Evolutionary conservation across 1,140 invertebrate genomes (phyloP).

Genomic region (Diplogasteroides magnus): DNA sequence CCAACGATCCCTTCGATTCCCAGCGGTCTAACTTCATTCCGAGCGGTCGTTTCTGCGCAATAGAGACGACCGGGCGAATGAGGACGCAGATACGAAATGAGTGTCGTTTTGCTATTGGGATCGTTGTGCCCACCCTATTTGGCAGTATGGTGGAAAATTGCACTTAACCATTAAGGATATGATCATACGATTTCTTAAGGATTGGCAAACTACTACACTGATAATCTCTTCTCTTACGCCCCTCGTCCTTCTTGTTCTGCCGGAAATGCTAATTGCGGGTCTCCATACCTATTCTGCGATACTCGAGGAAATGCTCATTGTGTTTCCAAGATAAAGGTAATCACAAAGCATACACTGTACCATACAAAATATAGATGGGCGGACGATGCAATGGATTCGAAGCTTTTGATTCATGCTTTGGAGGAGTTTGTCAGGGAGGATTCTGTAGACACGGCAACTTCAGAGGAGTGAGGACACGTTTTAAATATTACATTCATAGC

Average conservation of each 20-base stretch:
- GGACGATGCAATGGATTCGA: conserved; percentile 50
- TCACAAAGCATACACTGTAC: not conserved
- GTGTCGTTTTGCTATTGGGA: too few relatives aligned
- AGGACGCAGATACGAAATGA: too few relatives aligned
- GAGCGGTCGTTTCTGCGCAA: too few relatives aligned
- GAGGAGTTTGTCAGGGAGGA: conserved; percentile 45
- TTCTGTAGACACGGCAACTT: conserved; percentile 47
- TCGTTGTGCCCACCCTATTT: too few relatives aligned
- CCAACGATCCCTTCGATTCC: too few relatives aligned
- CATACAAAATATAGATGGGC: too few relatives aligned
- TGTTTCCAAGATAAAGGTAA: conserved; percentile 50
- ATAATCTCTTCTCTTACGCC: conserved; percentile 51
- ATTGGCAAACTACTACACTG: conserved; percentile 52
- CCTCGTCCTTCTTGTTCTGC: conserved; percentile 43
- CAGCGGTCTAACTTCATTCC: too few relatives aligned
- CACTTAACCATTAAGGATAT: too few relatives aligned
- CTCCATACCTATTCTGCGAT: conserved; percentile 53
- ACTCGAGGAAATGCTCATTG: conserved; percentile 45
- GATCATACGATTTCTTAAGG: too few relatives aligned
- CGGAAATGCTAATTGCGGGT: conserved; percentile 48
- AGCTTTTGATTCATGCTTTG: conserved; percentile 45
- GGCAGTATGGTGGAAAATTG: too few relatives aligned
- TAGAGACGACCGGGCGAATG: too few relatives aligned
- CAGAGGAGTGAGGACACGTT: conserved; percentile 29
- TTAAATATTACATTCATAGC: not conserved